Evolutionary conservation across 2,113 vertebrate species (phyloP).

Genomic region (Alectura lathami): DNA sequence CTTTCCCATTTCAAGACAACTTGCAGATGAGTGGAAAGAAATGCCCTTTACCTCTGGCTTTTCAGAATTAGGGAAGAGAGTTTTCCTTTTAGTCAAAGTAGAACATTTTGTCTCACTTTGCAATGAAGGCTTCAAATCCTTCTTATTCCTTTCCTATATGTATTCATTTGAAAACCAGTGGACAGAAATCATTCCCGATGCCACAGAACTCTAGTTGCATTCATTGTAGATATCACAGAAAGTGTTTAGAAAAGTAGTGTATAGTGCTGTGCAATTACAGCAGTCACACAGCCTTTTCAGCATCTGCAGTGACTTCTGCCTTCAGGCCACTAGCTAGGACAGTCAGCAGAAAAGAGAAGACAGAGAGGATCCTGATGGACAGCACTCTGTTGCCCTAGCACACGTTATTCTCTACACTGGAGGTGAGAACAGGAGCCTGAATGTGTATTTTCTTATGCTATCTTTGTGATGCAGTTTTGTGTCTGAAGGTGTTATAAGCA

Average conservation of each 20-base stretch:
- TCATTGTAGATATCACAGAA: neutral
- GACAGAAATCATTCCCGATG: neutral
- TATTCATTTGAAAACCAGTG: neutral
- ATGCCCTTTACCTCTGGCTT: neutral
- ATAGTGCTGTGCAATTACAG: neutral
- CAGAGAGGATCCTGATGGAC: neutral
- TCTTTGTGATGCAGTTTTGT: neutral
- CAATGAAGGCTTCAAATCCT: neutral
- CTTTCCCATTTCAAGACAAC: slow-evolving; percentile 14
- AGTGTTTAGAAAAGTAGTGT: neutral
- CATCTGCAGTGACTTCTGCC: neutral
- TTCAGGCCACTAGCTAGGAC: neutral
- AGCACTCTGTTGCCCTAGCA: neutral
- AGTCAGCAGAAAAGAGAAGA: neutral
- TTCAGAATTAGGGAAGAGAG: neutral
- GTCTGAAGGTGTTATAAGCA: neutral
- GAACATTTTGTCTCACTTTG: neutral
- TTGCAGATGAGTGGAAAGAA: neutral
- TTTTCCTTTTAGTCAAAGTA: neutral
- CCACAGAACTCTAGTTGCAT: neutral
- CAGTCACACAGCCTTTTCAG: neutral
- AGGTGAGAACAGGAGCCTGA: neutral
- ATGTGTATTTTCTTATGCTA: neutral
- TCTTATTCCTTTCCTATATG: neutral
- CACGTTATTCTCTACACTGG: neutral